Conservation (phyloP, 2,113 vertebrate genomes). For the Hippocampus guttulatus region DNA sequence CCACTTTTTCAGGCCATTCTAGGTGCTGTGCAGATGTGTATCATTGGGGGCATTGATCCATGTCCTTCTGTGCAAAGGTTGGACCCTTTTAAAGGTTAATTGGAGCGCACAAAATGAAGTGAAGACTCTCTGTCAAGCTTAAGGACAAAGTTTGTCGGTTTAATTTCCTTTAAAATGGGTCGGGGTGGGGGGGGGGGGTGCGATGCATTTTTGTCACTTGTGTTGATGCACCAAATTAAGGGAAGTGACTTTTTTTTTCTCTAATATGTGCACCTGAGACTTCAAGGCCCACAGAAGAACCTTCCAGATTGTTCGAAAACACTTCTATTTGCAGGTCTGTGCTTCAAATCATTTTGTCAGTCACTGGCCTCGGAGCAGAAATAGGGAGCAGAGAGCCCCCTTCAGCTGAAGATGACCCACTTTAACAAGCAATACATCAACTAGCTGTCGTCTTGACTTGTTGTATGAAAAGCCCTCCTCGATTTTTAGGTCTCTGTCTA, state of each 20-base stretch:
- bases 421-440: slow-evolving; percentile 72
- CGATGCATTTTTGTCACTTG: neutral
- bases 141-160: slow-evolving; percentile 9
- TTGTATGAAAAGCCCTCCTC: slow-evolving; percentile 4
- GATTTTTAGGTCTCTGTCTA: slow-evolving; percentile 58
- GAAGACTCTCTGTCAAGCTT: slow-evolving; percentile 28
- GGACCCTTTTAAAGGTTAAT: slow-evolving; percentile 64
- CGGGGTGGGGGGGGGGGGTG: neutral
- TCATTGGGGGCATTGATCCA: slow-evolving; percentile 61
- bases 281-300: neutral
- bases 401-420: slow-evolving; percentile 57
- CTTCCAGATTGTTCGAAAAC: neutral
- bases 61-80: slow-evolving; percentile 60
- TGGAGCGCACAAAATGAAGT: slow-evolving; percentile 57
- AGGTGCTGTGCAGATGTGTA: slow-evolving; percentile 57
- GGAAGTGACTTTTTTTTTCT: neutral
- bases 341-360: slow-evolving; percentile 21
- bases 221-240: neutral
- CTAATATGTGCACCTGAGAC: neutral
- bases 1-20: slow-evolving; percentile 50
- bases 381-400: slow-evolving; percentile 32
- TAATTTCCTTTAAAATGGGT: neutral
- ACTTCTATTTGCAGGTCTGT: neutral
- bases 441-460: slow-evolving; percentile 55
- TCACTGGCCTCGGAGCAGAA: slow-evolving; percentile 30